These are phyloP conservation scores for Malachius bipustulatus DNA, from an alignment of 2,888 invertebrate species.

Conservation along the genomic window DNA sequence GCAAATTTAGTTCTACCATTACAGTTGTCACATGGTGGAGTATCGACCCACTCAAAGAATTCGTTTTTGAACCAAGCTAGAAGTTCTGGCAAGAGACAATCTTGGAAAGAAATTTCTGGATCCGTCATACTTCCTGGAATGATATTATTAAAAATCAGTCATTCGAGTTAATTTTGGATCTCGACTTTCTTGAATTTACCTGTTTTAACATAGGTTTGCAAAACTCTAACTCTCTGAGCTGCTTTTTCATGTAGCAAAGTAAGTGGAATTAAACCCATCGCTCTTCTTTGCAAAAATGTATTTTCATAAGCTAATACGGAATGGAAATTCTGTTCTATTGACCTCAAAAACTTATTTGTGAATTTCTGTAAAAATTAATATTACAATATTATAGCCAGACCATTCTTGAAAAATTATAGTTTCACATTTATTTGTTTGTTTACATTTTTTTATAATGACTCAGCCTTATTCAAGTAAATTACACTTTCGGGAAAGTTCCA, in stretches of 20 bases:
- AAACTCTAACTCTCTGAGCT: constrained; percentile 45
- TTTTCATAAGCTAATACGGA: constrained; percentile 49
- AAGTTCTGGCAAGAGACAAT: constrained; percentile 66
- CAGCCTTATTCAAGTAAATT: no score
- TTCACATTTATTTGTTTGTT: no score
- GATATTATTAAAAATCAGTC: no score
- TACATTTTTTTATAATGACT: no score
- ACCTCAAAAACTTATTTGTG: constrained; percentile 27
- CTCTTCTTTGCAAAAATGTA: constrained; percentile 48
- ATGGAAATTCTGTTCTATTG: constrained; percentile 28
- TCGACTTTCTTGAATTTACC: constrained; percentile 38
- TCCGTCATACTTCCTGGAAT: no score
- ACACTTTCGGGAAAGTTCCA: no score
- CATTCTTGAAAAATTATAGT: no score
- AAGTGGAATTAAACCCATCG: constrained; percentile 55
- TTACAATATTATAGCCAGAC: no score
- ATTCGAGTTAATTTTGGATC: no score
- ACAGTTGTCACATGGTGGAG: constrained; percentile 61
- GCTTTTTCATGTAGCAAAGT: constrained; percentile 52
- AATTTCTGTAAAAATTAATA: constrained; percentile 25
- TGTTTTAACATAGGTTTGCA: constrained; percentile 48
- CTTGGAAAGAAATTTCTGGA: constrained; percentile 43
- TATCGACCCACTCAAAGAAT: constrained; percentile 88
- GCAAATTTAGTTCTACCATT: constrained; percentile 39
- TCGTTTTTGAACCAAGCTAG: constrained; percentile 84